Evolutionary conservation across 2,797 vertebrate species (phyloP).

Genomic region (Fistularia tabacaria): DNA sequence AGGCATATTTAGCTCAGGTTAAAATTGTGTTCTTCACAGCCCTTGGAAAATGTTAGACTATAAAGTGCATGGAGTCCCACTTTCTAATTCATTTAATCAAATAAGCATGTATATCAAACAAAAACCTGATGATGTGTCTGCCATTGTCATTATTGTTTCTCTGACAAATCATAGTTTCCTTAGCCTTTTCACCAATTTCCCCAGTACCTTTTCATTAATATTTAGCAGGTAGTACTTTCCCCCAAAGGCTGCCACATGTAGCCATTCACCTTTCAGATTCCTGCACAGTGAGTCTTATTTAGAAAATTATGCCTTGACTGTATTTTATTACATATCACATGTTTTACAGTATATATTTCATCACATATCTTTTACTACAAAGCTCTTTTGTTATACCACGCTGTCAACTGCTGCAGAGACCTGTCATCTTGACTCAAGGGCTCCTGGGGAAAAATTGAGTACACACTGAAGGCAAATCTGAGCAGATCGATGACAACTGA

Average conservation of each 20-base stretch:
- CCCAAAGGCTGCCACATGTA: constrained; percentile 62
- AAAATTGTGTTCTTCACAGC: too few species aligned
- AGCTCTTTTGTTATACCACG: not conserved
- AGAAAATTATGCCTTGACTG: not conserved
- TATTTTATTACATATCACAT: too few species aligned
- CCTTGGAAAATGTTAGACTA: too few species aligned
- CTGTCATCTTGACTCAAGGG: constrained; percentile 61
- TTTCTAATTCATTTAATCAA: too few species aligned
- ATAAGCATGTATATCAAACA: too few species aligned
- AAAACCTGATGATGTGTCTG: too few species aligned
- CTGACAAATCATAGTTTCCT: too few species aligned
- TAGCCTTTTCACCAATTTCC: not conserved
- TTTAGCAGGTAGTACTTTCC: constrained; percentile 57
- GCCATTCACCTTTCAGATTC: constrained; percentile 72
- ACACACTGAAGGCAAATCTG: constrained; percentile 62
- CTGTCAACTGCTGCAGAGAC: constrained; percentile 28
- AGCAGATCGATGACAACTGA: constrained; percentile 62
- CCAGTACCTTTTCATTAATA: not conserved
- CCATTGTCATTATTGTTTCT: too few species aligned
- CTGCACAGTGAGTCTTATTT: constrained; percentile 53
- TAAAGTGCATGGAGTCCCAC: too few species aligned
- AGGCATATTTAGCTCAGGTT: too few species aligned
- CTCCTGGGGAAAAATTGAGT: constrained; percentile 55
- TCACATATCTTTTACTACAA: too few species aligned
- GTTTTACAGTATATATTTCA: too few species aligned